Conservation (phyloP, 2,797 vertebrate genomes). For the Mastacembelus armatus region DNA sequence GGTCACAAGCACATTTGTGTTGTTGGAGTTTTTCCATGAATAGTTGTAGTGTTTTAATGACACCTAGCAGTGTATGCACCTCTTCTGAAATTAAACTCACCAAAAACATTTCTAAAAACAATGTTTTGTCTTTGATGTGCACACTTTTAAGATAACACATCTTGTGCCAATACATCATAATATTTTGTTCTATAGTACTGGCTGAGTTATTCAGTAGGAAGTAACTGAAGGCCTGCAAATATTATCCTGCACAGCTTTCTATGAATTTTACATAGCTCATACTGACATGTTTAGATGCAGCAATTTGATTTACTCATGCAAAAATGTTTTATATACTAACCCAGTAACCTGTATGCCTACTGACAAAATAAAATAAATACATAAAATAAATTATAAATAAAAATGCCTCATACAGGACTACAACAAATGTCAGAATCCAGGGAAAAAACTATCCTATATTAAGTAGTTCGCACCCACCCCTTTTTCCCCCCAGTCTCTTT, state of each 20-base stretch:
- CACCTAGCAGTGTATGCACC: neutral
- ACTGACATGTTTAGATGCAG: conserved; percentile 31
- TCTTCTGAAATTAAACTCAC: conserved; percentile 1
- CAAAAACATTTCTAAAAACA: conserved; percentile 7
- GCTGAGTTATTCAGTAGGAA: conserved; percentile 44
- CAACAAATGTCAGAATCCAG: neutral
- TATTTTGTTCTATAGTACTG: conserved; percentile 64
- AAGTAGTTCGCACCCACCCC: neutral
- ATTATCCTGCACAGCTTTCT: conserved; percentile 22
- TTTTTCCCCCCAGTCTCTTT: neutral
- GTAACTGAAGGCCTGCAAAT: conserved; percentile 41
- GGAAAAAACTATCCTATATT: neutral
- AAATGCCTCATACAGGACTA: conserved; percentile 20
- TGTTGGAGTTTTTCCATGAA: conserved; percentile 9
- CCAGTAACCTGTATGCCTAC: conserved; percentile 35
- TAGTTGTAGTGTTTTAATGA: neutral
- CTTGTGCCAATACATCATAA: conserved; percentile 78
- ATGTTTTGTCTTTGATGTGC: conserved; percentile 54
- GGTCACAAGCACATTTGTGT: conserved; percentile 10
- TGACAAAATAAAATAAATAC: conserved; percentile 13
- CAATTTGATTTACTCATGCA: conserved; percentile 33
- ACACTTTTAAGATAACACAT: too few relatives aligned
- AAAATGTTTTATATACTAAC: conserved; percentile 18
- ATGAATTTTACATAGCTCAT: conserved; percentile 16
- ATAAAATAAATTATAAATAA: too few relatives aligned